These are phyloP conservation scores for Marmota flaviventris DNA, from an alignment of 2,113 vertebrate genomes.

Conservation along the genomic window DNA sequence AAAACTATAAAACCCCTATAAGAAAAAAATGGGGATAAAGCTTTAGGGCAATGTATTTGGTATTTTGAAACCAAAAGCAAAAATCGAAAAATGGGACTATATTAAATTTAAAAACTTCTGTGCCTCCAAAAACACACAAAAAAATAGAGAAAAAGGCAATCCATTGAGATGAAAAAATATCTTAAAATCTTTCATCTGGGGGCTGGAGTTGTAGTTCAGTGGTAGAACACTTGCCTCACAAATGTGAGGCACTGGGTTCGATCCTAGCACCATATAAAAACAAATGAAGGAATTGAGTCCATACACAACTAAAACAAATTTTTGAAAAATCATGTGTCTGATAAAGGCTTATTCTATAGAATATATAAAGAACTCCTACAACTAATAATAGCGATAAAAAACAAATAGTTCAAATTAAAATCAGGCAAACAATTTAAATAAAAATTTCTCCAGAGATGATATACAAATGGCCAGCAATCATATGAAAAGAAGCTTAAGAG, in stretches of 20 bases:
- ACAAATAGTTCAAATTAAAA: constrained; percentile 39
- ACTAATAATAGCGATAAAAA: neutral
- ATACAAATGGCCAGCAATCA: neutral
- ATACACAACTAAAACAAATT: no score
- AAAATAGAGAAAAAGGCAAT: neutral
- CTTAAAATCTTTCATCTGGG: neutral
- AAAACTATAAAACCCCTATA: constrained; percentile 26
- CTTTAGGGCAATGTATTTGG: neutral
- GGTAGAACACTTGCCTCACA: no score
- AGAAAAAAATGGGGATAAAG: neutral
- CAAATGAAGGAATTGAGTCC: no score
- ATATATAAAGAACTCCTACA: neutral
- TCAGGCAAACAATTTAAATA: neutral
- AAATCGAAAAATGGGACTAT: constrained; percentile 1
- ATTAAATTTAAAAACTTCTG: neutral
- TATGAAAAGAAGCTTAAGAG: neutral
- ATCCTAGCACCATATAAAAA: no score
- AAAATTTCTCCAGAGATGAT: neutral
- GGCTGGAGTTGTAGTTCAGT: no score
- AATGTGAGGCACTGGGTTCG: no score
- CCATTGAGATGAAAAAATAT: neutral
- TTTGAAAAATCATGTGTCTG: neutral
- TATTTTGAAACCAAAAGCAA: constrained; percentile 34
- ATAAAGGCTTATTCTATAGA: neutral
- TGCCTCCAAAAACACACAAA: neutral